Percentiles rank a stretch among this genome's conserved stretches.
Conservation (phyloP, 2,797 vertebrate species). For the Etheostoma nigrum region DNA sequence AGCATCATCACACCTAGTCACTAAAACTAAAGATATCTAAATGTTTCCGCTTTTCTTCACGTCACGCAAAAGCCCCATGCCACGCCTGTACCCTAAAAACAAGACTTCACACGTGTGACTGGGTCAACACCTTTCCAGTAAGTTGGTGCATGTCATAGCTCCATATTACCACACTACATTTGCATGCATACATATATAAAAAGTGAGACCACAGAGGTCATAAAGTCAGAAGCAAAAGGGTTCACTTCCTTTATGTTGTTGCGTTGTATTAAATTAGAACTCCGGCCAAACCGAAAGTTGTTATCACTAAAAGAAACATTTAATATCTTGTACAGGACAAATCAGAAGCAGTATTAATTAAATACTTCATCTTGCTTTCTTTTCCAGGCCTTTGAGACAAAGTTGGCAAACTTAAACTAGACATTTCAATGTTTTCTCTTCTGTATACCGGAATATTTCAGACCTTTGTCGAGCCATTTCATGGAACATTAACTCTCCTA, state of each 20-base stretch:
- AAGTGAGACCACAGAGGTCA: conserved; percentile 1
- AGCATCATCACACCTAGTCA: background rate
- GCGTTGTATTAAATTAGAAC: conserved; percentile 4
- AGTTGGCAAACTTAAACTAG: too few relatives aligned
- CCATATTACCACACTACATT: conserved; percentile 8
- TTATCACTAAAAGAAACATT: background rate
- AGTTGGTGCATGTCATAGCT: conserved; percentile 25
- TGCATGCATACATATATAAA: conserved; percentile 8
- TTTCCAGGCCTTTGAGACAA: too few relatives aligned
- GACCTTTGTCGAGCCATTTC: too few relatives aligned
- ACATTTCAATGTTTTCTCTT: too few relatives aligned
- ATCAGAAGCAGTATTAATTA: too few relatives aligned
- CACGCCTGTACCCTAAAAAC: background rate
- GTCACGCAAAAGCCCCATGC: background rate
- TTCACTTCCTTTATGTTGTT: conserved; percentile 10
- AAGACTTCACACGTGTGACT: background rate
- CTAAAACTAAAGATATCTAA: too few relatives aligned
- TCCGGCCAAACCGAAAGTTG: conserved; percentile 9
- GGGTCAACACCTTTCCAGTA: conserved; percentile 16
- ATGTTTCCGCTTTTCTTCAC: background rate
- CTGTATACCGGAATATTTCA: too few relatives aligned
- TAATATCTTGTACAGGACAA: too few relatives aligned
- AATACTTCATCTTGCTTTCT: too few relatives aligned
- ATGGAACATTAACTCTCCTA: too few relatives aligned
- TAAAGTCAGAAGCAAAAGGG: conserved; percentile 16